Conservation (phyloP, 1,140 invertebrate species). For the Eulimnadia texana region DNA sequence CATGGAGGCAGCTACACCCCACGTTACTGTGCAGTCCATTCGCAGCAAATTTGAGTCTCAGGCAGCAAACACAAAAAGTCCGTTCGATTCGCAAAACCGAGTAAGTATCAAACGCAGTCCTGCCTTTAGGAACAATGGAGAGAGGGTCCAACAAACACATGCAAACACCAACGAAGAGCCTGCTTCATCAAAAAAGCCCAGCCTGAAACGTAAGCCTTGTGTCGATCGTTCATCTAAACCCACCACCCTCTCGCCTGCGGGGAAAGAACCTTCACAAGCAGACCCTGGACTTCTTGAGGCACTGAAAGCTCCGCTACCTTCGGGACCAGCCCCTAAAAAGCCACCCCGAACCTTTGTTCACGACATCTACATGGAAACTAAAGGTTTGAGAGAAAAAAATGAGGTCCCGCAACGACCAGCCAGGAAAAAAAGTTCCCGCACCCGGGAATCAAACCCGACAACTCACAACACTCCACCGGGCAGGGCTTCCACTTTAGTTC, state of each 20-base stretch:
- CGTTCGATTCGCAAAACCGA: constrained; percentile 11
- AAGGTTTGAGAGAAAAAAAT: neutral
- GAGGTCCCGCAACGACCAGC: constrained; percentile 5
- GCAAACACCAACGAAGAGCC: neutral
- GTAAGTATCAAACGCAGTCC: constrained; percentile 15
- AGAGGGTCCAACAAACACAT: neutral
- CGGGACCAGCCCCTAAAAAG: constrained; percentile 50
- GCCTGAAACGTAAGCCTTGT: constrained; percentile 9
- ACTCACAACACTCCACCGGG: neutral
- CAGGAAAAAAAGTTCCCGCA: constrained; percentile 12
- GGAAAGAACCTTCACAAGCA: neutral
- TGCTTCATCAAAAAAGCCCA: neutral
- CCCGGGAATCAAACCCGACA: neutral
- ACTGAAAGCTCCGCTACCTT: constrained; percentile 42
- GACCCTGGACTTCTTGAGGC: constrained; percentile 36
- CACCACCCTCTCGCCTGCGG: neutral
- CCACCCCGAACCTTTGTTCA: constrained; percentile 49
- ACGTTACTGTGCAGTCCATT: constrained; percentile 6
- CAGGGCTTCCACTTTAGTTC: constrained; percentile 3
- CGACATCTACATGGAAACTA: constrained; percentile 20
- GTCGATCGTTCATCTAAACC: constrained; percentile 6
- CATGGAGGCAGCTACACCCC: neutral
- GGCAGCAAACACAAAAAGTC: neutral
- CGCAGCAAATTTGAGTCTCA: constrained; percentile 5
- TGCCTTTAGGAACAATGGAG: constrained; percentile 5